Conservation (phyloP, 2,888 invertebrate genomes). For the Limenitis arthemis region DNA sequence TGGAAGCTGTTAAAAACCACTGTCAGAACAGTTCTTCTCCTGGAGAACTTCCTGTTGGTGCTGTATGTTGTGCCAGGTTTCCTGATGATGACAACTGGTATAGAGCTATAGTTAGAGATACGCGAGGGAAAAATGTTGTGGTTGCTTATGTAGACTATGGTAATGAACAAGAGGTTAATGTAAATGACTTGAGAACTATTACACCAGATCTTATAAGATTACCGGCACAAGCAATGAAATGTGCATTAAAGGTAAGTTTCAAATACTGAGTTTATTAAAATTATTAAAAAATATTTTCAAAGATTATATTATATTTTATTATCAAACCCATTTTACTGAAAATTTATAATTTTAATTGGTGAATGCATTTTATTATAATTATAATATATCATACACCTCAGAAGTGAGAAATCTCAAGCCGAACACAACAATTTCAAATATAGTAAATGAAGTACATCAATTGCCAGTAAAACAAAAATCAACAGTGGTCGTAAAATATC, state of each 20-base stretch:
- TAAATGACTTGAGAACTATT: slow-evolving; percentile 74
- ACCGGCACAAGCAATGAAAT: slow-evolving; percentile 83
- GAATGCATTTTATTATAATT: too few relatives aligned
- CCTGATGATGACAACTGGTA: slow-evolving; percentile 91
- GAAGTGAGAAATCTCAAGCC: too few relatives aligned
- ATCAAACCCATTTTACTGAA: too few relatives aligned
- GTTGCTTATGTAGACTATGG: slow-evolving; percentile 96
- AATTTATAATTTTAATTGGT: too few relatives aligned
- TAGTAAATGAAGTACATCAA: too few relatives aligned
- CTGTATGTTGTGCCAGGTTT: slow-evolving; percentile 86
- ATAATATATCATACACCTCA: too few relatives aligned
- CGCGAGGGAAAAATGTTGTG: slow-evolving; percentile 71
- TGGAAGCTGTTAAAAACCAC: slow-evolving; percentile 75
- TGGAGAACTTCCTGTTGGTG: slow-evolving; percentile 67
- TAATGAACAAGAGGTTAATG: slow-evolving; percentile 85
- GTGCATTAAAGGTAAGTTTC: slow-evolving; percentile 74
- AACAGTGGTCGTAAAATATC: too few relatives aligned
- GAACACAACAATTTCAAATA: too few relatives aligned
- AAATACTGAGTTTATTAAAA: neutral
- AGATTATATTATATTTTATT: neutral
- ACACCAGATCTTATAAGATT: slow-evolving; percentile 75
- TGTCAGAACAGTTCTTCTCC: slow-evolving; percentile 67
- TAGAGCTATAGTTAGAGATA: slow-evolving; percentile 82
- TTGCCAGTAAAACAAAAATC: too few relatives aligned
- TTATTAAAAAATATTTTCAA: neutral